Conservation (phyloP, 2,113 vertebrate genomes). For the Lynx canadensis region DNA sequence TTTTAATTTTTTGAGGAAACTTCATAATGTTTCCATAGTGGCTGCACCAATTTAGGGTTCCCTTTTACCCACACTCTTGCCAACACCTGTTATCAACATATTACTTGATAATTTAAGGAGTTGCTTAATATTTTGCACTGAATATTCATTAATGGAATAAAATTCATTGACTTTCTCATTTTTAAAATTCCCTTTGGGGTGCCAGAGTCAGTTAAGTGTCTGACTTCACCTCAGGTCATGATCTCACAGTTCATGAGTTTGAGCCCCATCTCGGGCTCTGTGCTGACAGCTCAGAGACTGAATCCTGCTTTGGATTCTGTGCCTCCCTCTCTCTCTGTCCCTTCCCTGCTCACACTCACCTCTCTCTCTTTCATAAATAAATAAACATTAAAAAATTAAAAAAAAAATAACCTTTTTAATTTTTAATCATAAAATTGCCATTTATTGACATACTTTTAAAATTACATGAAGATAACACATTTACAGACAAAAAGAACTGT, state of each 20-base stretch:
- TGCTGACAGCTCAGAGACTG: too few relatives aligned
- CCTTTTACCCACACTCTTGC: not conserved
- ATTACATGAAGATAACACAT: not conserved
- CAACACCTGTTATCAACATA: not conserved
- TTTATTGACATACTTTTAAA: slow-evolving; percentile 19
- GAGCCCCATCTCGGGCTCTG: too few relatives aligned
- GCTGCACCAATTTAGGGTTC: not conserved
- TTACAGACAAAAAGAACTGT: not conserved
- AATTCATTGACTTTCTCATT: not conserved
- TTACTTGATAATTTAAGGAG: not conserved
- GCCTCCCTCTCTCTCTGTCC: too few relatives aligned
- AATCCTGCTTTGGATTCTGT: too few relatives aligned
- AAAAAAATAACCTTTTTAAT: not conserved
- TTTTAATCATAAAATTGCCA: not conserved
- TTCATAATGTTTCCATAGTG: not conserved
- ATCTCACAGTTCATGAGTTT: too few relatives aligned
- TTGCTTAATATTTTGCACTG: not conserved
- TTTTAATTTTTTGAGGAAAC: not conserved
- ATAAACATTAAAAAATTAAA: too few relatives aligned
- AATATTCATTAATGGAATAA: slow-evolving; percentile 39
- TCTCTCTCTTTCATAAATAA: too few relatives aligned
- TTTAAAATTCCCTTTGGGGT: not conserved
- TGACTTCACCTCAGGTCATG: too few relatives aligned
- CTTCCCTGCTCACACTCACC: too few relatives aligned
- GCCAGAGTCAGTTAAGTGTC: too few relatives aligned